Base-by-base conservation (phyloP, 1,140 invertebrate species). In the Heliconius himera region DNA sequence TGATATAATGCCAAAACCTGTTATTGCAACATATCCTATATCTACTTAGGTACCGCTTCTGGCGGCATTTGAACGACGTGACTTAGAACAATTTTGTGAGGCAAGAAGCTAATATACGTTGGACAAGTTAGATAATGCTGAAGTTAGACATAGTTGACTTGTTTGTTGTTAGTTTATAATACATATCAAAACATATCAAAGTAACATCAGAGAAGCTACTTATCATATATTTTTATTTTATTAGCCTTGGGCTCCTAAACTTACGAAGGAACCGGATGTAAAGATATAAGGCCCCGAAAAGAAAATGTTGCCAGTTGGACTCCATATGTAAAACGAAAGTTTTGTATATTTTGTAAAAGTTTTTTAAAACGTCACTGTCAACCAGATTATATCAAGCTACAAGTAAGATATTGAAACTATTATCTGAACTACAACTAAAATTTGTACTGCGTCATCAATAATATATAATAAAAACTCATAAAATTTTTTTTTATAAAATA, bases 1-100 rank as follows among this genome's bases (percentile, higher is more conserved):
- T n/a, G n/a, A n/a, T n/a, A n/a, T n/a, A n/a, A n/a, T n/a, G n/a
- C n/a, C 9, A 13, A 66, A 29, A 3, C 3, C 60, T 29, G 1
- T 16, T 29, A 66, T 66, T 66, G 26, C 60, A 66, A 66, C 60
- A 66, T 26, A 66, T 66, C 3, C 60, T 66, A 5, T 4, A 66
- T 66, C 26, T 66, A 66, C 60, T 29, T 66, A 29, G 26, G 60
- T 16, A 29, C 26, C 60, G 60, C 60, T 29, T 16, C 26, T 66
- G 22, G 60, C 60, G 60, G 60, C 60, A 66, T 66, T 66, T 66
- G 26, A 66, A 29, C 60, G 22, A 66, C 60, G 60, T 66, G 60
- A 66, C 60, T 66, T 66, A 66, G 60, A 29, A 66, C 26, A n/a
- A 66, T 66, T 66, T 66, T 66, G 11, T 66, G 26, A 66, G 8